Base-by-base conservation (phyloP, 2,797 vertebrate species). In the Pitangus sulphuratus region DNA sequence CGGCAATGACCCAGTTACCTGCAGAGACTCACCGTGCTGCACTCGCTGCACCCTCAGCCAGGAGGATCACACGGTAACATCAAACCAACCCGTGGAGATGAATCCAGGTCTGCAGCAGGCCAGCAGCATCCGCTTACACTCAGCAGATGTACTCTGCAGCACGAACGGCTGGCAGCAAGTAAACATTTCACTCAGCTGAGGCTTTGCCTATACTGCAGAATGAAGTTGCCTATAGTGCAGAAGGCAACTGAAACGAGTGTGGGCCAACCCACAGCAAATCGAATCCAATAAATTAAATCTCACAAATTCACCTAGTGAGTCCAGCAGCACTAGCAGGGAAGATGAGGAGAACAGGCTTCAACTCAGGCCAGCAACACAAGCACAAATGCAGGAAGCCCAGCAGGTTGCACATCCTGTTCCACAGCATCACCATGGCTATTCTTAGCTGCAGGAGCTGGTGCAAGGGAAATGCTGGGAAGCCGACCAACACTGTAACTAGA, bases 371-470 rank as follows among this genome's bases (percentile, higher is more conserved):
- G 95, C 85, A 44, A 18, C 64, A 47, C 24, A 30, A 79, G 70
- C 42, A 95, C 91, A 95, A 96, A 95, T 0, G 37, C 85, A 97
- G 96, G 96, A 97, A 97, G 54, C 94, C 18, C 96, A 95, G 95
- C 95, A 97, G 93, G 95, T 95, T 95, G 95, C 80, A 87, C 86
- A 51, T 96, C 95, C 96, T 94, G 90, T 56, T 82, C 90, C 87
- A 37, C 65, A 58, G 94, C 88, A 94, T 70, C 42, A 1, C 65
- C 22, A 14, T 0, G 5, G 90, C 88, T 95, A 95, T 95, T 95
- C 91, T 97, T 94, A 95, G 93, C 92, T 31, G 70, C 20, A 4
- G 77, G 80, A 58, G 74, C 84, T 45, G 54, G n/a, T 28, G 65
- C 15, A 58, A 88, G 90, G 40, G 53, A 88, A 88, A 61, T 0